phyloP scores from a whole-genome alignment of 2,888 invertebrate species.

The Apamea epomidion region DNA sequence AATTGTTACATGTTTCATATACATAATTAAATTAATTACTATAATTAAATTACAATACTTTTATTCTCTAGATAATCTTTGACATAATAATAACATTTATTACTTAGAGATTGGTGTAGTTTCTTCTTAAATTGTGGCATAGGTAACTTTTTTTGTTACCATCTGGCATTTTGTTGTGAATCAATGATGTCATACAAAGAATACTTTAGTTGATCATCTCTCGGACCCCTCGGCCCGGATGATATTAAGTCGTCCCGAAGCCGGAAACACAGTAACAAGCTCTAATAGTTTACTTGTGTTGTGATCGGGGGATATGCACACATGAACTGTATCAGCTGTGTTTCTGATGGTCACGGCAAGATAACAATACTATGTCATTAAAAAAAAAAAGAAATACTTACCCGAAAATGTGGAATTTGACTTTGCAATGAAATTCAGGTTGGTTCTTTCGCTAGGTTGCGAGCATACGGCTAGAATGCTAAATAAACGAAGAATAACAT shows the following conservation, averaged over 20 bases:
- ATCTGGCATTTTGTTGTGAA: not conserved
- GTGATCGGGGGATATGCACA: slow-evolving; percentile 17
- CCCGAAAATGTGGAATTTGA: not conserved
- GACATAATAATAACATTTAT: not conserved
- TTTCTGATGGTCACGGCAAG: not conserved
- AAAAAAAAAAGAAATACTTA: not conserved
- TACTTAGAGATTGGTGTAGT: not conserved
- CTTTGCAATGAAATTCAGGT: not conserved
- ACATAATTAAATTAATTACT: not conserved
- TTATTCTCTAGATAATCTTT: not conserved
- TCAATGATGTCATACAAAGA: not conserved
- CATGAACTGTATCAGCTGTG: not conserved
- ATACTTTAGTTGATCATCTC: not conserved
- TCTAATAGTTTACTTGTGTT: slow-evolving; percentile 27
- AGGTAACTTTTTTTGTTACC: not conserved
- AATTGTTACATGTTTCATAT: not conserved
- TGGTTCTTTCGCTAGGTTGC: not conserved
- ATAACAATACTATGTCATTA: not conserved
- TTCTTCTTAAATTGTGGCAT: not conserved
- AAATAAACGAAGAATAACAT: not conserved
- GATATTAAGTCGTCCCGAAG: slow-evolving; percentile 17
- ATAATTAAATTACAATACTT: not conserved
- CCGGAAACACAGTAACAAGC: slow-evolving; percentile 40
- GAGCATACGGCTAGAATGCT: not conserved
- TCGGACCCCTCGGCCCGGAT: slow-evolving; percentile 19